Conservation (phyloP, 30 jellyfish, hydroid and myxozoan genomes). For the Pseudorhiza aurosa region DNA sequence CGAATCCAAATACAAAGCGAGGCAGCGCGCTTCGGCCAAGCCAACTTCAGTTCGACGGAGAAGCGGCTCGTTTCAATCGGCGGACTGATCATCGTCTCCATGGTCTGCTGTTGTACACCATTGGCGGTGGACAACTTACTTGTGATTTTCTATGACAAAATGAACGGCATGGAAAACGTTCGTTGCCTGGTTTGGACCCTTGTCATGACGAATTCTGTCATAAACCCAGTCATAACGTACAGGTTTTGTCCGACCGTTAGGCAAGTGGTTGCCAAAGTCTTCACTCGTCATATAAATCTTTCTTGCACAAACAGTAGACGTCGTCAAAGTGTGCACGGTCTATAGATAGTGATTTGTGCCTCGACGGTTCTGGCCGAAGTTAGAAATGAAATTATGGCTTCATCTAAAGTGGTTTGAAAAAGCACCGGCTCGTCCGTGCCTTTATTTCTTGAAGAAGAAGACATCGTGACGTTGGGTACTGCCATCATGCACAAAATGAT, state of each 20-base stretch:
- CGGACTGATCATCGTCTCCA: slow-evolving; percentile 25
- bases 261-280: background rate
- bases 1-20: slow-evolving; percentile 25
- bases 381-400: too few species aligned
- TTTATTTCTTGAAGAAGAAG: too few species aligned
- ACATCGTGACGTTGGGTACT: too few species aligned
- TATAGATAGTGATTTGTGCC: too few species aligned
- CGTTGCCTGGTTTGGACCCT: slow-evolving; percentile 38
- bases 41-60: background rate
- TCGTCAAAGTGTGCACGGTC: too few species aligned
- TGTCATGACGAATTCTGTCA: slow-evolving; percentile 20
- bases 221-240: slow-evolving; percentile 38
- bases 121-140: background rate
- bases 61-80: slow-evolving; percentile 11
- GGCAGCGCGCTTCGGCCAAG: slow-evolving; percentile 18
- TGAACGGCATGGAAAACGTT: background rate
- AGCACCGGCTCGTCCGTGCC: too few species aligned
- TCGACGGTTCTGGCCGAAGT: too few species aligned
- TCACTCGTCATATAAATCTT: slow-evolving; percentile 1
- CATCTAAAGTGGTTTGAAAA: too few species aligned
- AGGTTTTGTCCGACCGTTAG: slow-evolving; percentile 8
- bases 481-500: too few species aligned
- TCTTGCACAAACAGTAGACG: too few species aligned
- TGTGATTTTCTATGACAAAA: background rate
- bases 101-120: slow-evolving; percentile 15